Conservation (phyloP, 2,797 vertebrate species). For the Lateolabrax maculatus region DNA sequence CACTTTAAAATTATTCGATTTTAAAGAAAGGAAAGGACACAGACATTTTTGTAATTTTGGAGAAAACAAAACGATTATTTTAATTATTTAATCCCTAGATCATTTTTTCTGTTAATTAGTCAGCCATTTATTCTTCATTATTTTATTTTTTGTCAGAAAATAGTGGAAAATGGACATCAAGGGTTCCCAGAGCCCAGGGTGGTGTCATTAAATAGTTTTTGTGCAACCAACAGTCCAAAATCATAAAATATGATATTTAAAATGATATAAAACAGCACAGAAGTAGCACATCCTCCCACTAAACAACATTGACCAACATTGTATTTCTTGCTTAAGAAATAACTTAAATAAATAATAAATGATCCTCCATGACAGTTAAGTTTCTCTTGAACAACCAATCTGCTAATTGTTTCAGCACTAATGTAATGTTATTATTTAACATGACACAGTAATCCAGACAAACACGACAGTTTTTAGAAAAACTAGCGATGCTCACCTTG, state of each 20-base stretch:
- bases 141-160: not conserved
- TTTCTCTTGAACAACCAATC: too few species aligned
- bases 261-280: not conserved
- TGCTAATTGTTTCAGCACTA: not conserved
- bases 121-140: too few species aligned
- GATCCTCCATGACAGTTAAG: too few species aligned
- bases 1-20: not conserved
- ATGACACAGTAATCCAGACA: not conserved
- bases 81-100: not conserved
- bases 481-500: not conserved
- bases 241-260: not conserved
- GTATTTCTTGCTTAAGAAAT: too few species aligned
- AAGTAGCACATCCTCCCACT: not conserved
- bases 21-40: too few species aligned
- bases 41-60: not conserved
- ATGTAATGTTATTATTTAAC: too few species aligned
- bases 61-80: not conserved
- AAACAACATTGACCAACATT: not conserved
- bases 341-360: not conserved
- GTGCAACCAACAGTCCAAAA: not conserved
- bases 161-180: not conserved
- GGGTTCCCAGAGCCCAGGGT: not conserved
- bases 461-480: not conserved
- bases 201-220: not conserved
- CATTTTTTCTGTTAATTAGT: not conserved